These are phyloP conservation scores for Microcebus ravelobensis DNA, from an alignment of 2,113 vertebrate genomes.

Conservation along the genomic window DNA sequence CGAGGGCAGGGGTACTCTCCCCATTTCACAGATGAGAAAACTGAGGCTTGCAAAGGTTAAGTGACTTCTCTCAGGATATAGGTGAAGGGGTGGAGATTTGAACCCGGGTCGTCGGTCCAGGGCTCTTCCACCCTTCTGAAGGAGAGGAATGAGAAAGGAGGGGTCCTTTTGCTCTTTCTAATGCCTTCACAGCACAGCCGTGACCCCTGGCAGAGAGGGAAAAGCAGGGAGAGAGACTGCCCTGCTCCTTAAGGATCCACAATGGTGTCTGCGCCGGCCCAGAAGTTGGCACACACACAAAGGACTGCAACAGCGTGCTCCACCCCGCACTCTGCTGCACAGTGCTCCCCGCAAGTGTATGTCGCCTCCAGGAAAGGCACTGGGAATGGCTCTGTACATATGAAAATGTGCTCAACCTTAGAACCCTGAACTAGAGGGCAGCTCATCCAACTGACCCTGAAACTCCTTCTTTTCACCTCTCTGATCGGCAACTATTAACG, in stretches of 20 bases:
- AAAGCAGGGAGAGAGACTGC: neutral
- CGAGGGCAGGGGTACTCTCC: neutral
- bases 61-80: neutral
- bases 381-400: neutral
- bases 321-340: fast-evolving
- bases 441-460: neutral
- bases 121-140: neutral
- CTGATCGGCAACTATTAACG: neutral
- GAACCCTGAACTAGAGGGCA: neutral
- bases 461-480: neutral
- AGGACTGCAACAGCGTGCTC: fast-evolving
- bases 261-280: fast-evolving
- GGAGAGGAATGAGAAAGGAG: neutral
- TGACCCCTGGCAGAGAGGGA: neutral
- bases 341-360: neutral
- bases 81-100: neutral
- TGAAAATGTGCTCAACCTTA: neutral
- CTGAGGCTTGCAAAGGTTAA: neutral
- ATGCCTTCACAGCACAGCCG: neutral
- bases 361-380: neutral
- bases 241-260: neutral
- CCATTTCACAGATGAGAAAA: neutral
- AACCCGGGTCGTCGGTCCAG: neutral
- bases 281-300: neutral
- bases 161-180: neutral